Evolutionary conservation across 2,113 vertebrate species (phyloP), one percentile per base, ranked within the genome.

Genomic region (Donacobius atricapilla): DNA sequence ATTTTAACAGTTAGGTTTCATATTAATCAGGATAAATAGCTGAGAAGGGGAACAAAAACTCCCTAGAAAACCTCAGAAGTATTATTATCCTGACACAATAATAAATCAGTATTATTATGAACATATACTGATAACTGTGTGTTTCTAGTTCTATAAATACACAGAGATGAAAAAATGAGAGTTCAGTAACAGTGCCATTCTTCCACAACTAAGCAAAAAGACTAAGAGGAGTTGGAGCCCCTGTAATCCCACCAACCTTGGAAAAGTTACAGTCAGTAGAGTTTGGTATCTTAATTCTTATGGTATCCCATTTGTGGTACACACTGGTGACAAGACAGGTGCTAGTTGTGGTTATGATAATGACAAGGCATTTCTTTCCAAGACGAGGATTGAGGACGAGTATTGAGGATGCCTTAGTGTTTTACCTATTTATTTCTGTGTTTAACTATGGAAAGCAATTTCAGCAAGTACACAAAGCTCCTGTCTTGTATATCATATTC

Each of bases 371-470:
- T 39, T 81, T 82, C 35, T 58, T 39, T 66, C 27, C 65, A 82
- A 66, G 9, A 60, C 19, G 15, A 75, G 2, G 40, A 85, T 0
- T 44, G 48, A 91, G 65, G 56, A 51, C 8, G n/a, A 15, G 3
- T 25, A n/a, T n/a, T n/a, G n/a, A 31, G 31, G 53, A 94, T 50
- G 78, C 12, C n/a, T 75, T 33, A 51, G 31, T 31, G 72, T 69
- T 87, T 85, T 35, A 83, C 65, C 85, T 87, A 44, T 25, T 71
- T 57, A 71, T 33, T 84, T 91, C 60, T 47, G 10, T 47, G 44
- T 89, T 95, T 87, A 95, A 94, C 87, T 87, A 93, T 51, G 47
- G 30, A 89, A 35, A 66, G 39, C 47, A 66, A 75, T 76, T 84
- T 81, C 60, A 85, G 54, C 30, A 93, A 89, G 37, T 23, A 56